These are phyloP conservation scores for Alouatta palliata DNA, from an alignment of 2,113 vertebrate genomes.

Conservation along the genomic window DNA sequence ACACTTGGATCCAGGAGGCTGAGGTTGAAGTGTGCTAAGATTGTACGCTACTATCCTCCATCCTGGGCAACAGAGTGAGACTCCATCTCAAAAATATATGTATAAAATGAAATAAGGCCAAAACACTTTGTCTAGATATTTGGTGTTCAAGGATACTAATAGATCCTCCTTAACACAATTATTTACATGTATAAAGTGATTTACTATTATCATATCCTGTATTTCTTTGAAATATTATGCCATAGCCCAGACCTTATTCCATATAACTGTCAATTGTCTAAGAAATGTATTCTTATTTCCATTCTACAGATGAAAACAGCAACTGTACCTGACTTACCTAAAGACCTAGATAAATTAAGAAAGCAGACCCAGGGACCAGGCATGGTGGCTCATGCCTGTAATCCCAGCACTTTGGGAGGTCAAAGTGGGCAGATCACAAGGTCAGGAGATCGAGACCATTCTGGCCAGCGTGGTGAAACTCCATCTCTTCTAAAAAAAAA, in stretches of 20 bases:
- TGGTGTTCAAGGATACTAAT: neutral
- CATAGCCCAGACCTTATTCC: neutral
- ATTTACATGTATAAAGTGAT: neutral
- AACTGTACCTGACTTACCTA: neutral
- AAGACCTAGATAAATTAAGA: neutral
- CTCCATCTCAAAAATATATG: too few relatives aligned
- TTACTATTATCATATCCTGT: neutral
- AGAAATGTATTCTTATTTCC: neutral
- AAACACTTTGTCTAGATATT: neutral
- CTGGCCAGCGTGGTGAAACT: too few relatives aligned
- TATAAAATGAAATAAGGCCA: neutral
- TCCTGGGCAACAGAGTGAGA: too few relatives aligned
- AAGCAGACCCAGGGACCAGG: too few relatives aligned
- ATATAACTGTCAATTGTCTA: neutral
- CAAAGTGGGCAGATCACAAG: too few relatives aligned
- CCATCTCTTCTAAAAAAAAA: too few relatives aligned
- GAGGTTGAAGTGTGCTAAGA: too few relatives aligned
- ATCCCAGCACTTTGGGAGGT: too few relatives aligned
- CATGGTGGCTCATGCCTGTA: too few relatives aligned
- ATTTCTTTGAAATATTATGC: neutral
- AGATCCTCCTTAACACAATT: neutral
- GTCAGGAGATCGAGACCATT: too few relatives aligned
- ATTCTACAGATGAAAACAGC: neutral
- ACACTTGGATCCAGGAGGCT: accelerated
- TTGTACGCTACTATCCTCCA: too few relatives aligned